These are phyloP conservation scores for Planiliza haematocheilus DNA, from an alignment of 2,113 vertebrate genomes.

Conservation along the genomic window DNA sequence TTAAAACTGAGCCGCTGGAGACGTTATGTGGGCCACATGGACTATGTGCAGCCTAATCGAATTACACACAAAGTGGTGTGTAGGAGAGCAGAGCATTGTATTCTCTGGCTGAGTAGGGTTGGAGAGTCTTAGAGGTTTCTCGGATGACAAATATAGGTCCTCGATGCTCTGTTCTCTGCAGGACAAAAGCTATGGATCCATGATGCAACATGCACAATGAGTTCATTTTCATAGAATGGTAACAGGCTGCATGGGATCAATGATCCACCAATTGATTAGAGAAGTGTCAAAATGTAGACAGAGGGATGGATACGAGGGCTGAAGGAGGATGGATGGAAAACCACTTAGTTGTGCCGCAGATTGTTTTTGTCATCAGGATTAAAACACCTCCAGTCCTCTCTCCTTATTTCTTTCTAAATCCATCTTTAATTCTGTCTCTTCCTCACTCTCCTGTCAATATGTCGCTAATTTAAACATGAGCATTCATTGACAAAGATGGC, in stretches of 20 bases:
- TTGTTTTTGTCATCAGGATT: no score
- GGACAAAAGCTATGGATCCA: constrained; percentile 7
- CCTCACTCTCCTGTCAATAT: no score
- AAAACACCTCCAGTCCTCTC: no score
- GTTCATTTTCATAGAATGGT: background rate
- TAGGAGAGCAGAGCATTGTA: constrained; percentile 6
- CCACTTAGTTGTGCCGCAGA: no score
- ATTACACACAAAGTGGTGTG: constrained; percentile 19
- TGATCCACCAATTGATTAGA: background rate
- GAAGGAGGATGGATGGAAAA: no score
- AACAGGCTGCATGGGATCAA: background rate
- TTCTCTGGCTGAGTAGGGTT: background rate
- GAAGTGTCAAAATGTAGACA: background rate
- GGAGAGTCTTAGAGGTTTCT: background rate
- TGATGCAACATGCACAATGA: background rate
- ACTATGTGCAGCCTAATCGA: constrained; percentile 19
- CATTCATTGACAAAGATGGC: no score
- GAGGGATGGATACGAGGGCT: no score
- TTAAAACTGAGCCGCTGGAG: constrained; percentile 19
- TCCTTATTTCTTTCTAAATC: no score
- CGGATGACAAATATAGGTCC: background rate
- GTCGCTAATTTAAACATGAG: no score
- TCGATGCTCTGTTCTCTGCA: background rate
- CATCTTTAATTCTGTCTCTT: no score
- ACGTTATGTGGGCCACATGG: constrained; percentile 24